Conservation (phyloP, 2,797 vertebrate genomes). For the Acipenser ruthenus region DNA sequence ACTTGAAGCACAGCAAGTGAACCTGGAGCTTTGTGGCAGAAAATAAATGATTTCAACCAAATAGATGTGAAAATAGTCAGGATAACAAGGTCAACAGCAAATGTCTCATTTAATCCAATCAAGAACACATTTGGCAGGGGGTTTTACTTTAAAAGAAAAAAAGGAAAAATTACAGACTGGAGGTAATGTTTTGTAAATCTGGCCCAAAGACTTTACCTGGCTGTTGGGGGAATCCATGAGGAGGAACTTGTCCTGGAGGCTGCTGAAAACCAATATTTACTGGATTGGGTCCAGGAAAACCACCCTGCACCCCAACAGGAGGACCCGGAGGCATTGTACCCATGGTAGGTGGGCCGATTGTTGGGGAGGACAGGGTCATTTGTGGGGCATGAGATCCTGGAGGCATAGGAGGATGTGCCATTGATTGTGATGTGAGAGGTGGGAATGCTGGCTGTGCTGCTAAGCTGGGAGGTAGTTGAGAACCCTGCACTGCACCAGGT, state of each 20-base stretch:
- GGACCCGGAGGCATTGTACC: constrained; percentile 40
- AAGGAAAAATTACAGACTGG: no score
- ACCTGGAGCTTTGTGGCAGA: no score
- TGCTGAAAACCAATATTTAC: constrained; percentile 60
- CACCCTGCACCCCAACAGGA: constrained; percentile 44
- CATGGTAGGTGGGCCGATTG: constrained; percentile 45
- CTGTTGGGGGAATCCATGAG: constrained; percentile 54
- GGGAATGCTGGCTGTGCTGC: constrained; percentile 47
- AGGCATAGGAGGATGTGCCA: constrained; percentile 48
- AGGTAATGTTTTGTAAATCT: no score
- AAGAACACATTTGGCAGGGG: no score
- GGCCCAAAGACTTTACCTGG: constrained; percentile 35
- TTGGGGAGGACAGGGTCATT: constrained; percentile 41
- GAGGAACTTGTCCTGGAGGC: constrained; percentile 47
- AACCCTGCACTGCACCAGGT: constrained; percentile 40
- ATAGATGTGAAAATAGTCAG: no score
- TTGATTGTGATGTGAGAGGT: constrained; percentile 34
- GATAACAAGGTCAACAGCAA: no score
- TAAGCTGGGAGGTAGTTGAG: constrained; percentile 42
- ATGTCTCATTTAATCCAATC: no score
- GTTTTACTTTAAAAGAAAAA: no score
- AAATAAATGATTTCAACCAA: no score
- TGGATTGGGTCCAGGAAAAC: constrained; percentile 51
- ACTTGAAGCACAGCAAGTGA: no score
- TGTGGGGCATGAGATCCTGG: constrained; percentile 53